Percentiles rank a stretch among this genome's conserved stretches.
phyloP scores from a whole-genome alignment of 2,797 vertebrate species.

The Coranthus polyacanthus region DNA sequence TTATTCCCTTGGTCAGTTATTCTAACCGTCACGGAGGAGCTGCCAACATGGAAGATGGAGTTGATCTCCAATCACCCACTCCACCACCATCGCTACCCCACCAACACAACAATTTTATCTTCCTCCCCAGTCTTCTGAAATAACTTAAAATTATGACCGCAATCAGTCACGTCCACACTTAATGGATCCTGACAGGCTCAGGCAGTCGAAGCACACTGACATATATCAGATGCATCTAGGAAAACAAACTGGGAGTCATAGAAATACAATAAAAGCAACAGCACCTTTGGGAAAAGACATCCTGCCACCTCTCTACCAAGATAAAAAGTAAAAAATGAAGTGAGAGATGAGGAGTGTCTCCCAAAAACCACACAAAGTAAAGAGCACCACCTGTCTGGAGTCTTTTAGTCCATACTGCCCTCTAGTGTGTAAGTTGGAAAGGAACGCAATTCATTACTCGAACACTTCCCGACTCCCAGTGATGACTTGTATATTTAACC shows the following conservation, averaged over 20 bases:
- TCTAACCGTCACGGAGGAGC: slow-evolving; percentile 9
- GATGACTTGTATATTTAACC: too few species aligned
- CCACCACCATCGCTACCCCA: slow-evolving; percentile 15
- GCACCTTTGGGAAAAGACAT: neutral
- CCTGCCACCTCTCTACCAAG: slow-evolving; percentile 27
- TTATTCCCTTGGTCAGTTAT: slow-evolving; percentile 18
- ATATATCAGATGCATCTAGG: slow-evolving; percentile 34
- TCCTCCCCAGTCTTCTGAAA: slow-evolving; percentile 26
- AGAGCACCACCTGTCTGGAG: slow-evolving; percentile 4
- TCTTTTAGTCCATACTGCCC: slow-evolving; percentile 60
- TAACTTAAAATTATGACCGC: slow-evolving; percentile 37
- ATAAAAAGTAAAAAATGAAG: slow-evolving; percentile 37
- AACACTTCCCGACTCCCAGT: too few species aligned
- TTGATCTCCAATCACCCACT: neutral
- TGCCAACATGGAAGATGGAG: slow-evolving; percentile 23
- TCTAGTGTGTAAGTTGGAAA: slow-evolving; percentile 68
- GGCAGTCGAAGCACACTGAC: slow-evolving; percentile 32
- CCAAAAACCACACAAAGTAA: neutral
- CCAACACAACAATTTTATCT: slow-evolving; percentile 16
- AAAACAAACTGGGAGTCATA: slow-evolving; percentile 41
- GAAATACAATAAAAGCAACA: slow-evolving; percentile 24
- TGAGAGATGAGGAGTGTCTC: slow-evolving; percentile 30
- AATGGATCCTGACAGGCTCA: slow-evolving; percentile 45
- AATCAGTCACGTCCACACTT: slow-evolving; percentile 31
- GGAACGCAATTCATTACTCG: too few species aligned